phyloP scores from a whole-genome alignment of 2,113 vertebrate species.

The Sminthopsis crassicaudata region DNA sequence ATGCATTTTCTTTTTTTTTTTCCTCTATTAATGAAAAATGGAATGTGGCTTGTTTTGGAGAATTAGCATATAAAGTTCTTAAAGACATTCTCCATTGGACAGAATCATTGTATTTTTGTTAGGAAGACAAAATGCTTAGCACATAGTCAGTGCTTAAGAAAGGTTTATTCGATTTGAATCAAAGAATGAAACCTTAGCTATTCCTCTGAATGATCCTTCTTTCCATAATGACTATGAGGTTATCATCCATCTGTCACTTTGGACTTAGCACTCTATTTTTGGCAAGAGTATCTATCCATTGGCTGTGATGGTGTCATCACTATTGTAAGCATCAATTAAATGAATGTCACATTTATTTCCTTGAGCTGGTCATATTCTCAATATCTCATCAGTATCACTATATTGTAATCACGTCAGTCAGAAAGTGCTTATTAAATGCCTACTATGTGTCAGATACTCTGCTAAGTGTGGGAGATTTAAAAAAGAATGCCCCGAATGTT shows the following conservation, averaged over 20 bases:
- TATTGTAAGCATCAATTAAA: constrained; percentile 78
- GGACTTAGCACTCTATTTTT: constrained; percentile 73
- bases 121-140: neutral
- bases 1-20: neutral
- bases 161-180: neutral
- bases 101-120: neutral
- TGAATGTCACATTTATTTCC: constrained; percentile 73
- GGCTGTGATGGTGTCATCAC: constrained; percentile 76
- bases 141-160: neutral
- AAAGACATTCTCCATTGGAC: neutral
- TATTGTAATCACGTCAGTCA: constrained; percentile 38
- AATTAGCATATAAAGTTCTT: neutral
- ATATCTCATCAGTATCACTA: constrained; percentile 47
- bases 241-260: constrained; percentile 77
- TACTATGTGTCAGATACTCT: neutral
- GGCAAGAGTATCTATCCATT: constrained; percentile 76
- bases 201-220: constrained; percentile 27
- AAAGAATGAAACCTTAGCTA: neutral
- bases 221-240: constrained; percentile 70
- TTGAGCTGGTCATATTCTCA: constrained; percentile 70
- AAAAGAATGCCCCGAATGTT: neutral
- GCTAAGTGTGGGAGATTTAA: neutral
- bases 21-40: neutral
- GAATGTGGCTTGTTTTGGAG: neutral
- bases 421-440: neutral